Percentiles rank a stretch among this genome's conserved stretches.
Conservation (phyloP, 2,113 vertebrate genomes). For the Panthera tigris region DNA sequence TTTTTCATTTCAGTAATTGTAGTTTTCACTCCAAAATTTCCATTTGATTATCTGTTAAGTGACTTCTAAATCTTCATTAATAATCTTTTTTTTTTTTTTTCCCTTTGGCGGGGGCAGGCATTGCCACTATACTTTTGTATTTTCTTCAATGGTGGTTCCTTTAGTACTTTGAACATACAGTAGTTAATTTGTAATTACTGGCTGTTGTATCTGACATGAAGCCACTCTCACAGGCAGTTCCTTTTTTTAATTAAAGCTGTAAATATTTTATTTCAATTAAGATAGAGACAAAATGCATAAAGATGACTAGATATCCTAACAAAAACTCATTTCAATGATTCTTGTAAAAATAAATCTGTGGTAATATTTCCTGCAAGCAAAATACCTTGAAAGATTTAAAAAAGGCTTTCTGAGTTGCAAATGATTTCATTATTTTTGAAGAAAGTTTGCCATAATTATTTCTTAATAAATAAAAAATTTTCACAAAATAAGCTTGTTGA, state of each 20-base stretch:
- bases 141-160: not conserved
- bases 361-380: conserved; percentile 89
- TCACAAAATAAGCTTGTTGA: conserved; percentile 91
- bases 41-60: not conserved
- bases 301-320: conserved; percentile 88
- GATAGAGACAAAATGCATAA: conserved; percentile 88
- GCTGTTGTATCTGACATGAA: not conserved
- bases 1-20: not conserved
- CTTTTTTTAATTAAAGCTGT: conserved; percentile 70
- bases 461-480: conserved; percentile 88
- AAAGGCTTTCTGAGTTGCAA: conserved; percentile 83
- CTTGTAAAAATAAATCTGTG: conserved; percentile 88
- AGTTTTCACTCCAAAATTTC: not conserved
- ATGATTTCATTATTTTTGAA: conserved; percentile 81
- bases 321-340: conserved; percentile 91
- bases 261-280: conserved; percentile 93
- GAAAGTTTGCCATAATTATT: conserved; percentile 90
- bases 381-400: conserved; percentile 86
- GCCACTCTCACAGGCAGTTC: not conserved
- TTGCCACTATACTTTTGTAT: not conserved
- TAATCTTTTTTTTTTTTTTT: not conserved
- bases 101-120: not conserved
- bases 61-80: not conserved
- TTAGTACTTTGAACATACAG: not conserved
- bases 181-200: not conserved